Evolutionary conservation across 2,888 invertebrate species (phyloP), one percentile per base, ranked within the genome.

Genomic region (Thyatira batis): DNA sequence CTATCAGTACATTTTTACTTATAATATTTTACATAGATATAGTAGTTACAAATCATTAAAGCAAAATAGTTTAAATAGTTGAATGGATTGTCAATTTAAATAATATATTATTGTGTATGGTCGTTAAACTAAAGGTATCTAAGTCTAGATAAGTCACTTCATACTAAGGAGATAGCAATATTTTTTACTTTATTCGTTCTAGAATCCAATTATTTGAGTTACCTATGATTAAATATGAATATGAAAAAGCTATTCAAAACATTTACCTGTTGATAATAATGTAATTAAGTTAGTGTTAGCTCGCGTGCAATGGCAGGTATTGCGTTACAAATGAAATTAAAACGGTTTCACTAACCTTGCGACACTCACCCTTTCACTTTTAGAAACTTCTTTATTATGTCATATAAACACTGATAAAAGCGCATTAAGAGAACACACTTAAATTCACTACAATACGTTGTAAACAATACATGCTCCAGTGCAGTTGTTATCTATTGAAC

Each of bases 261-360:
- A 33, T 13, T 3, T 13, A 13, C n/a, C n/a, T 30, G 11, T 13
- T 8, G 33, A 39, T 6, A 39, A 1, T 1, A 2, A 39, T 8
- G 20, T 45, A 52, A 49, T 46, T 20, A 50, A 33, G n/a, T 10
- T 11, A 20, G 1, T 39, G 1, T 21, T 25, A 11, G 20, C 51
- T 54, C 30, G n/a, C 17, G 6, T 33, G 9, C 23, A 52, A 39
- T 17, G 27, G n/a, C n/a, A n/a, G n/a, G n/a, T 52, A 43, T 43
- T 45, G 50, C 20, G 27, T 48, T 52, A 54, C 45, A 50, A 50
- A 23, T 25, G 33, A 49, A 51, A 58, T 55, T 23, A 30, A 52
- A 54, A 55, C 49, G 33, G 44, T 57, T 57, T 61, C 63, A 67
- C 70, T 62, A 30, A 68, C 70, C 67, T 61, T 55, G 48, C 45